Percentiles rank a stretch among this genome's conserved stretches.
phyloP scores from a whole-genome alignment of 2,113 vertebrate species.

The Erinaceus europaeus region DNA sequence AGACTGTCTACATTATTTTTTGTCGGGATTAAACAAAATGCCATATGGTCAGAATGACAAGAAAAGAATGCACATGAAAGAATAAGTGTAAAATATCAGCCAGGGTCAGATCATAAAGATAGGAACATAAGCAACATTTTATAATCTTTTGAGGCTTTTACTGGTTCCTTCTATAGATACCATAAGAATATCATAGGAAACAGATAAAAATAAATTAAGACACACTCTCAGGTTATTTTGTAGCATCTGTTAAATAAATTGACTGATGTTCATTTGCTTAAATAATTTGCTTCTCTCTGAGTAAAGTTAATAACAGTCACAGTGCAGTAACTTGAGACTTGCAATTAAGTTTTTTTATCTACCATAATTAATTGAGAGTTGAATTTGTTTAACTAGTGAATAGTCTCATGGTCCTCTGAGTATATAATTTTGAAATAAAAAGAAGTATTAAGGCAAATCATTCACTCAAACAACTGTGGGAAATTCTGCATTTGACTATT shows the following conservation, averaged over 20 bases:
- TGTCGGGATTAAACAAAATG: neutral
- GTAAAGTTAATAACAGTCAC: neutral
- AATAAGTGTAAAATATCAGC: neutral
- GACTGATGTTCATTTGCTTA: neutral
- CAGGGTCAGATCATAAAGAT: neutral
- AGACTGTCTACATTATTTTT: no score
- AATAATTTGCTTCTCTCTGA: constrained; percentile 25
- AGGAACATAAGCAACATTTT: neutral
- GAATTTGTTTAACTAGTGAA: constrained; percentile 18
- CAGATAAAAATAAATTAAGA: neutral
- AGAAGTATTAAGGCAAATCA: constrained; percentile 23
- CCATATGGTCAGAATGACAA: neutral
- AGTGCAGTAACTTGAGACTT: neutral
- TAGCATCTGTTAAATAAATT: constrained; percentile 4
- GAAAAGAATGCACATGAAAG: neutral
- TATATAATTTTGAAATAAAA: constrained; percentile 9
- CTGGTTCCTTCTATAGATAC: neutral
- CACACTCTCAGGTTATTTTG: neutral
- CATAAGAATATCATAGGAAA: neutral
- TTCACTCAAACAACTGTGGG: neutral
- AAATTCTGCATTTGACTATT: constrained; percentile 6
- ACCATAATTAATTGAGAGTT: neutral
- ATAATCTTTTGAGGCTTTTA: neutral
- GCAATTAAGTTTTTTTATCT: neutral
- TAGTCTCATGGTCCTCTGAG: neutral